Evolutionary conservation across 2,797 vertebrate genomes (phyloP).

Genomic region (Coreius guichenoti): DNA sequence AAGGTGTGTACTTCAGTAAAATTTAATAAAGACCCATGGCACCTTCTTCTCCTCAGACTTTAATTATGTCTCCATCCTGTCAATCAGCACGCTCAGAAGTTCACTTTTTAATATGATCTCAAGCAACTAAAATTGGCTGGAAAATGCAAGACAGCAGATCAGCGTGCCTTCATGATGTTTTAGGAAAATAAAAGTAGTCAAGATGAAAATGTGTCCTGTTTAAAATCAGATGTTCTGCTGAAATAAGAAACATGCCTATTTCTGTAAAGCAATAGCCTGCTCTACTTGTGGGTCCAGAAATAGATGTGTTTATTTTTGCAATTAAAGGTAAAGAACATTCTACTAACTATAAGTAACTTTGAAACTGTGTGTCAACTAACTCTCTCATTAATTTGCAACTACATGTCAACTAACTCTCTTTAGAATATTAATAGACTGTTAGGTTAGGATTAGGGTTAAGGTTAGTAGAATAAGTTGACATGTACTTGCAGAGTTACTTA

Average conservation of each 20-base stretch:
- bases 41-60: conserved; percentile 66
- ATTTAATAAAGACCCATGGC: conserved; percentile 72
- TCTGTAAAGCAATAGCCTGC: conserved; percentile 4
- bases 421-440: not conserved
- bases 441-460: not conserved
- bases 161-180: conserved; percentile 57
- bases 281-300: conserved; percentile 1
- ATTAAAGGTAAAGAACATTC: not conserved
- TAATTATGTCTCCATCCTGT: conserved; percentile 73
- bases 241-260: not conserved
- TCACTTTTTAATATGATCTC: conserved; percentile 70
- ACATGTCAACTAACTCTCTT: not conserved
- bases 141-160: conserved; percentile 66
- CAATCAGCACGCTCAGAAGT: conserved; percentile 72
- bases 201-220: conserved; percentile 16
- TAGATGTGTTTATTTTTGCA: conserved; percentile 2
- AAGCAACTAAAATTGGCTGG: conserved; percentile 51
- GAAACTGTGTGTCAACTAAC: not conserved
- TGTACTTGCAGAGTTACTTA: not conserved
- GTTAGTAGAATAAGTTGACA: not conserved
- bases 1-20: conserved; percentile 55
- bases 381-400: not conserved
- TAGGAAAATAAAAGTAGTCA: conserved; percentile 45
- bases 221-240: conserved; percentile 24
- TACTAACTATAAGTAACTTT: not conserved